Evolutionary conservation across 2,113 vertebrate genomes (phyloP), one percentile per base, ranked within the genome.

Genomic region (Carassius auratus): DNA sequence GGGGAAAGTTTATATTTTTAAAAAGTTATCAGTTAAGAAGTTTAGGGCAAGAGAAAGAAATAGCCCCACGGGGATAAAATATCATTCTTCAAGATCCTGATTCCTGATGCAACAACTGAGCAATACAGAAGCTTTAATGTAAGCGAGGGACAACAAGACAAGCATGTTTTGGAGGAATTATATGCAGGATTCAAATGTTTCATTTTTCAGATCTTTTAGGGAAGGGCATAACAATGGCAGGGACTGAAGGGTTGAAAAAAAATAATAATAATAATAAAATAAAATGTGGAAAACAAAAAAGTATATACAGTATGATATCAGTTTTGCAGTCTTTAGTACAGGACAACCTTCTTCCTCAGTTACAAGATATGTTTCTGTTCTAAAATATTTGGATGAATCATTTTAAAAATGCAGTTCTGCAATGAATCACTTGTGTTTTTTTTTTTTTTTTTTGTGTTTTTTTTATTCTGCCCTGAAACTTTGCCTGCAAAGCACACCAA

Each of bases 81-180:
- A 19, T 59, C n/a, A 61, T 38, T 69, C 26, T 26, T 12, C 52
- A 64, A 81, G 23, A 86, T 81, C 26, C 50, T 55, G 74, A 52
- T n/a, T 59, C 57, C 83, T 87, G 83, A 87, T 87, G 86, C 86
- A 87, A 87, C 59, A 74, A 26, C 62, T 50, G 19, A 48, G 86
- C 62, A 87, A 85, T 69, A 82, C 23, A 48, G 86, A 74, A 66
- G 52, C 77, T 81, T 80, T 80, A 81, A 14, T 62, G 19, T 76
- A 69, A n/a, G 48, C 15, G 17, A 26, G 48, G 30, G 57, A 10
- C 42, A n/a, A 42, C 74, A 26, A 59, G 23, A 33, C 64, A 86
- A 81, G 30, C 57, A 61, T 36, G 23, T 50, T 86, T 61, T 48
- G 33, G 38, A 57, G 9, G n/a, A 80, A 12, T 61, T 52, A 38